These are phyloP conservation scores for Macaria liturata DNA, from an alignment of 2,888 invertebrate species.

Conservation along the genomic window DNA sequence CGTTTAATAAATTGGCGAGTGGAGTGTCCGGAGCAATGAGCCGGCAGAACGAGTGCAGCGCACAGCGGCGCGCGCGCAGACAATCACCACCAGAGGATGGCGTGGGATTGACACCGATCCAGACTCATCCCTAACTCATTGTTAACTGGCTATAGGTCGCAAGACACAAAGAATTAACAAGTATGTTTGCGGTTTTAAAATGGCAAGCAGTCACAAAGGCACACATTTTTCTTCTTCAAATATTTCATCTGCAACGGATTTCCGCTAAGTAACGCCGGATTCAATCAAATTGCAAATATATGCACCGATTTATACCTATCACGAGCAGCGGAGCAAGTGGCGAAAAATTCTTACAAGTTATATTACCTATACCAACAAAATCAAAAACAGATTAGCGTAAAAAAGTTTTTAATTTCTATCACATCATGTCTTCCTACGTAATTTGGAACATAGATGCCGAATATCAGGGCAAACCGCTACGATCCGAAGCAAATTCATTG, in stretches of 20 bases:
- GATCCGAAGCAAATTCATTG: slow-evolving; percentile 65
- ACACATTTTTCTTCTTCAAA: no score
- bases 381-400: slow-evolving; percentile 66
- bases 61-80: slow-evolving; percentile 45
- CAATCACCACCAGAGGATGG: slow-evolving; percentile 66
- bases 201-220: no score
- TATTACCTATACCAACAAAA: slow-evolving; percentile 34
- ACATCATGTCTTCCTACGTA: slow-evolving; percentile 79
- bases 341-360: neutral
- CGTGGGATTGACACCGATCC: slow-evolving; percentile 65
- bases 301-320: no score
- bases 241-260: no score
- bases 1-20: slow-evolving; percentile 72
- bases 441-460: slow-evolving; percentile 77
- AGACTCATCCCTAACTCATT: slow-evolving; percentile 24
- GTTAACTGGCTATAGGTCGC: no score
- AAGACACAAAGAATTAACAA: no score
- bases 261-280: no score
- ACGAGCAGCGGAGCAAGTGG: no score
- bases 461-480: slow-evolving; percentile 67
- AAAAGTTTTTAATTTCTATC: slow-evolving; percentile 81
- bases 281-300: no score
- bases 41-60: slow-evolving; percentile 63
- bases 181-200: no score
- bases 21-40: slow-evolving; percentile 64